Evolutionary conservation across 1,140 invertebrate species (phyloP), one percentile per base, ranked within the genome.

Genomic region (Zaprionus ornatus): DNA sequence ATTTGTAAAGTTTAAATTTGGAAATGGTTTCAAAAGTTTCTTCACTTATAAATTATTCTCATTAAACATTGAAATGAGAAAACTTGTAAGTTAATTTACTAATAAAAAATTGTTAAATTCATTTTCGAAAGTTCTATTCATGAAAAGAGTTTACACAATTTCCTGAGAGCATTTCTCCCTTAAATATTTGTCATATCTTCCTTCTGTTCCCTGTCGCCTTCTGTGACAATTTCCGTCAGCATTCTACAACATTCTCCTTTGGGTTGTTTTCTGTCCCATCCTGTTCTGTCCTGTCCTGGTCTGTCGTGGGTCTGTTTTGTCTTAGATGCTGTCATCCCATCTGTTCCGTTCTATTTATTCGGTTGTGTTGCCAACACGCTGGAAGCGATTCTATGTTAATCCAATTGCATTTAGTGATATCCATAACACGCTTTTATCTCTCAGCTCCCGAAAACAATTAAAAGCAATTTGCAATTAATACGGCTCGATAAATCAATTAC

Each of bases 401-500:
- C 62, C 54, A 66, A 73, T 73, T 73, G 70, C 70, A 59, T 56
- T 42, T 59, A 23, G 70, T 37, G 55, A 59, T 66, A 73, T 66
- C 42, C 32, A 27, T 59, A 59, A 66, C 42, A 66, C 54, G 55
- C 62, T 60, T 32, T 52, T 60, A 77, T 80, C 75, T 72, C 65
- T 65, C 68, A 73, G 9, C 10, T 3, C 48, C 66, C 45, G 55
- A 79, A 86, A 82, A 86, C 82, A 86, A 86, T 86, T 86, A 87
- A 87, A 82, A 76, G 72, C 83, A 87, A 87, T 88, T 87, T 83
- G 77, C 70, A 80, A 75, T 87, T 87, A 87, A 83, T 80, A 83
- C 70, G 80, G 70, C 61, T 78, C 74, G 77, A 79, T 78, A 87
- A 87, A 78, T 88, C 80, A 87, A 88, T 87, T 83, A 88, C 66